Evolutionary conservation across 1,140 invertebrate species (phyloP).

Genomic region (Maconellicoccus hirsutus): DNA sequence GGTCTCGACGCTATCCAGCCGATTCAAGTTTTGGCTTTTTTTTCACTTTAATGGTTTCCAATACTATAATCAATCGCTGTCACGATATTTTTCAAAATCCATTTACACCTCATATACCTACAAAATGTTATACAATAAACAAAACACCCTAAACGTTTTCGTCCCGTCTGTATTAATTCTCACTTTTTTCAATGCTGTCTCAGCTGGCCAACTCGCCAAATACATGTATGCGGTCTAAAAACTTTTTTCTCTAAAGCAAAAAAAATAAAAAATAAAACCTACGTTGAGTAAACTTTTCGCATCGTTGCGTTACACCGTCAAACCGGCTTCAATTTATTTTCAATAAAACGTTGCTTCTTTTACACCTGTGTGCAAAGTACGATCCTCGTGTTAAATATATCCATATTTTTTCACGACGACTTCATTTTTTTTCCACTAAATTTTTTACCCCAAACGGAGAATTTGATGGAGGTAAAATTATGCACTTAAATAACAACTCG

Average conservation of each 20-base stretch:
- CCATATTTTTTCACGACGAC: no score
- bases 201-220: not conserved
- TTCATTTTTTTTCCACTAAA: no score
- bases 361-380: not conserved
- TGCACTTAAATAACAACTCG: no score
- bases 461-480: no score
- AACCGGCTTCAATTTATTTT: constrained; percentile 2
- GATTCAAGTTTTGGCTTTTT: not conserved
- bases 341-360: constrained; percentile 10
- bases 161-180: not conserved
- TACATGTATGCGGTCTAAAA: no score
- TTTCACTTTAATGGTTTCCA: not conserved
- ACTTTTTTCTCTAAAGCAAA: not conserved
- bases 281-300: not conserved
- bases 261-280: not conserved
- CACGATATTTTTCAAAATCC: not conserved
- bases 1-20: not conserved
- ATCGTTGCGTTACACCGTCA: not conserved
- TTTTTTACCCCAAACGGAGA: no score
- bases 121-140: not conserved
- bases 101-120: not conserved
- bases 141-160: not conserved
- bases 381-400: no score
- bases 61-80: not conserved
- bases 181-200: not conserved